Base-by-base conservation (phyloP, 2,113 vertebrate genomes). In the Garra rufa region DNA sequence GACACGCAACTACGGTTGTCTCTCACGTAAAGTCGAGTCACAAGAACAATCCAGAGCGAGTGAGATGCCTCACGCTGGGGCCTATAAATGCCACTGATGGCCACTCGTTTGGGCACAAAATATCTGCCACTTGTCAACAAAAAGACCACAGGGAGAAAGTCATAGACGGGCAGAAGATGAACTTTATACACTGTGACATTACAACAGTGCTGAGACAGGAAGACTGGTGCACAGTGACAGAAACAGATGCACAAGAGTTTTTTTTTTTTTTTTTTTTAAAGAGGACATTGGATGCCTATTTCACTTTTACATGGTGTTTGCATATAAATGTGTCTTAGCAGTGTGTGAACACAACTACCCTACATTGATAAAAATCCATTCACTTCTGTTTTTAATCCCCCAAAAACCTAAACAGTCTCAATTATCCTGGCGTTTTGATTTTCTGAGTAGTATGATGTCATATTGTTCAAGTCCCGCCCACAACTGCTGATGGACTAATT, bases 21-120 rank as follows among this genome's bases (percentile, higher is more conserved):
- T 21, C 21, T 77, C 0, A 2, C 0, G 9, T 38, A 63, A 76
- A 71, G 48, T 48, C 28, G 28, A 38, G 30, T 55, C 73, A 43
- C 30, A 24, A 61, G 57, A 75, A 11, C 57, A 38, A 70, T 59
- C 38, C 11, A 26, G 30, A 46, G 41, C 0, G 19, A 59, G 59
- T 59, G 73, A 77, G n/a, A 28, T 41, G 38, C n/a, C 28, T 21
- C 3, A 21, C 9, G n/a, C 38, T 76, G 21, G 30, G 34, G 52
- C 50, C 30, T 26, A 7, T 70, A 80, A 52, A 77, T 8, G 65
- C 38, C 52, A n/a, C 41, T 77, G 73, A 69, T 10, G 5, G 61
- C 6, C 55, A 43, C 21, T 26, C 71, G 59, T 38, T 38, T 24
- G 30, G 30, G n/a, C 41, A 83, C 44, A 85, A 74, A 76, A 82